Base-by-base conservation (phyloP, 2,888 invertebrate genomes). In the Podotricha telesiphe region DNA sequence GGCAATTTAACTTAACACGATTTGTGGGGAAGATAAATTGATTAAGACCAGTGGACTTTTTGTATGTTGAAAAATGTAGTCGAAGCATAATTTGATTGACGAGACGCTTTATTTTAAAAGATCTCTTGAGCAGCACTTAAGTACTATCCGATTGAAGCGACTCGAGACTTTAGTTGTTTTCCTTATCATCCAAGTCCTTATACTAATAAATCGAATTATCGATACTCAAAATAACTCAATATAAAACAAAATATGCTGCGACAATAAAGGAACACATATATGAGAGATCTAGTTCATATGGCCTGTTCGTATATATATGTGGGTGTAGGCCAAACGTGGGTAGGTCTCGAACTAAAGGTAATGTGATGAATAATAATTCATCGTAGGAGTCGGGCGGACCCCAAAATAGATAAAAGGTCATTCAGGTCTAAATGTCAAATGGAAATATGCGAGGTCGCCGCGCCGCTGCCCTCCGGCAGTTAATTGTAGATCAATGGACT, bases 361-460 rank as follows among this genome's bases (percentile, higher is more conserved):
- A 79, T 80, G 77, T 78, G 76, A 79, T 81, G 81, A 83, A 86
- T 86, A 85, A 77, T 80, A 74, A 78, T 75, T 76, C 76, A 76
- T 76, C 80, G 89, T 89, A 86, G 87, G 89, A 86, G 89, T 88
- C 83, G 83, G 82, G 75, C 79, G 78, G 78, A 80, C 82, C 84
- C 89, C 84, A 86, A 86, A 86, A 82, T 80, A 80, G 80, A 82
- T 81, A 82, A 90, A 87, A 90, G 90, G 90, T 91, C 90, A 78
- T 20, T 80, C 79, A 84, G 86, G 87, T 67, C 86, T 86, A 89
- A 90, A 91, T 91, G 90, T 90, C 90, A 91, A 85, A 84, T 78
- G 69, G 78, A 80, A 71, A 67, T 74, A 74, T 74, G 79, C 86
- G 84, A 87, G 85, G 84, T 84, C 84, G 80, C 74, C 77, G 77